Base-by-base conservation (phyloP, 2,888 invertebrate species). In the Xanthia icteritia region DNA sequence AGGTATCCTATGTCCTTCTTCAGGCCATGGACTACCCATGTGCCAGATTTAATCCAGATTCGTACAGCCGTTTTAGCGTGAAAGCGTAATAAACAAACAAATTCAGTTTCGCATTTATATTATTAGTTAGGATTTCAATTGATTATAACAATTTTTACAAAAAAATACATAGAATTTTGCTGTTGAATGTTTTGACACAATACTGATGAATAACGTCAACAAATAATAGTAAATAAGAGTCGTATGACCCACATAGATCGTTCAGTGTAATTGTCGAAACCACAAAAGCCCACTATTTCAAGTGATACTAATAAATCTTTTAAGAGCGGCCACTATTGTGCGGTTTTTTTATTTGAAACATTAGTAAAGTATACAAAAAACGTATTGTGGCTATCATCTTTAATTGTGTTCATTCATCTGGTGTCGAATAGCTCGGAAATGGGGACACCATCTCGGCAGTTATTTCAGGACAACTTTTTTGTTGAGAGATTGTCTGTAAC, bases 341-440 rank as follows among this genome's bases (percentile, higher is more conserved):
- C 8, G 60, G 36, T 76, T 85, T 85, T 81, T 83, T 81, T 77
- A 42, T 71, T 64, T 48, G 54, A 42, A 76, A 79, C 86, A 76
- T 80, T 79, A 81, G 69, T 81, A 80, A 77, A 67, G 76, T 70
- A 60, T 66, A 76, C 61, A 83, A 86, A 86, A 88, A 86, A 71
- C 27, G 2, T 66, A 76, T 78, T 86, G 80, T 88, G 8, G 58
- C 56, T 76, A 76, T 79, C 79, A 69, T 82, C 77, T 88, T 74
- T 75, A 79, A 80, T 68, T 78, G 84, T 86, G 66, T 74, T 76
- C 77, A 81, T 79, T 86, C 81, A 88, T 81, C 77, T 73, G 74
- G 73, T 79, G 76, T 70, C 72, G 77, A 74, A 88, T 76, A 66
- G 15, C n/a, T 84, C 15, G 42, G 9, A 20, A 70, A 73, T 71